Conservation (phyloP, 1,140 invertebrate species). For the Trachelipus rathkii region DNA sequence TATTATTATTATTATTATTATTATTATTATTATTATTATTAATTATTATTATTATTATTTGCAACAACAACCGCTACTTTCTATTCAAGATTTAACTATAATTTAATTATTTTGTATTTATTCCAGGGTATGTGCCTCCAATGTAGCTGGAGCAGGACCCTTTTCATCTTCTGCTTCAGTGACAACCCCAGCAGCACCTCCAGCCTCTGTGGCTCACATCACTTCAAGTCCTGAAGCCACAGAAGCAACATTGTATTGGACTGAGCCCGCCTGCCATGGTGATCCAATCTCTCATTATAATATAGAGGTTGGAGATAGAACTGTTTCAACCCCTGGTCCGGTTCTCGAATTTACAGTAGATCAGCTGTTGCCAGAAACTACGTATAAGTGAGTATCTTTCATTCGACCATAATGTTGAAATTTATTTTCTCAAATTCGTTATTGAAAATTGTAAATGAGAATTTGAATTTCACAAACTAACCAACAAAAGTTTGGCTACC, state of each 20-base stretch:
- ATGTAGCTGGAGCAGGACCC: slow-evolving; percentile 67
- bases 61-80: too few species aligned
- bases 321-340: slow-evolving; percentile 57
- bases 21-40: too few species aligned
- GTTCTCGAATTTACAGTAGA: slow-evolving; percentile 50
- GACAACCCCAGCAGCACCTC: slow-evolving; percentile 67
- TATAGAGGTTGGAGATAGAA: slow-evolving; percentile 64
- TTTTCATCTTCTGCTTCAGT: slow-evolving; percentile 64
- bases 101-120: too few species aligned
- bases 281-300: slow-evolving; percentile 68
- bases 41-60: too few species aligned
- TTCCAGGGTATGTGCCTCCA: slow-evolving; percentile 59
- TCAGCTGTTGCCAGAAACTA: slow-evolving; percentile 57
- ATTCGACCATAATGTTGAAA: too few species aligned
- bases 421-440: too few species aligned
- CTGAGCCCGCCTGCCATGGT: slow-evolving; percentile 65
- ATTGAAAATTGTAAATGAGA: too few species aligned
- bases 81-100: too few species aligned
- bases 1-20: too few species aligned
- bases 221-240: slow-evolving; percentile 60
- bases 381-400: slow-evolving; percentile 54
- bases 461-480: too few species aligned
- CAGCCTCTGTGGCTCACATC: slow-evolving; percentile 62
- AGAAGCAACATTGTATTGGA: slow-evolving; percentile 66
- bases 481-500: too few species aligned